phyloP scores from a whole-genome alignment of 2,888 invertebrate species.

The Himalopsyche tibetana region DNA sequence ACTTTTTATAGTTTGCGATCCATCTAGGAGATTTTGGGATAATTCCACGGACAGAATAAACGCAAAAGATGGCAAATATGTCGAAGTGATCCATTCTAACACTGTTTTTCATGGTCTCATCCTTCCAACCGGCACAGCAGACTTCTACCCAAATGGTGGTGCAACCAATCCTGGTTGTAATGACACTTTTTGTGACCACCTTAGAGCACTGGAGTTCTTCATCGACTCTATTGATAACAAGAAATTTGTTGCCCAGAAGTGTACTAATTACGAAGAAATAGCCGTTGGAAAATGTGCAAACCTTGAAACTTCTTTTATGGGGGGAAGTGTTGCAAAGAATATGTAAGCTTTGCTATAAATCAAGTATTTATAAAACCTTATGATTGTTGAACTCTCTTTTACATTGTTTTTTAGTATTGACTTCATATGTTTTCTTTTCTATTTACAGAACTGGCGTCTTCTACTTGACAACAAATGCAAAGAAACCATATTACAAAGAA shows the following conservation, averaged over 20 bases:
- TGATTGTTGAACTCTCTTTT: too few species aligned
- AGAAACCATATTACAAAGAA: constrained; percentile 60
- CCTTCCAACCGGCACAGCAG: constrained; percentile 67
- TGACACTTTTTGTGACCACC: constrained; percentile 66
- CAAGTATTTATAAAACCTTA: not conserved
- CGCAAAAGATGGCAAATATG: constrained; percentile 67
- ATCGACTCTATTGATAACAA: constrained; percentile 64
- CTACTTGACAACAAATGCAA: constrained; percentile 58
- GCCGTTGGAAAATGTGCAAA: constrained; percentile 58
- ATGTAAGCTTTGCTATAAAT: constrained; percentile 66
- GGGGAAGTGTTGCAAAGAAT: constrained; percentile 65
- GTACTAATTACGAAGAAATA: constrained; percentile 63
- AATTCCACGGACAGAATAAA: constrained; percentile 65
- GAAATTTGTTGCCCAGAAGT: constrained; percentile 62
- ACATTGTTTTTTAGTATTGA: not conserved
- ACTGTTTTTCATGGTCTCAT: constrained; percentile 67
- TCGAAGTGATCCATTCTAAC: constrained; percentile 69
- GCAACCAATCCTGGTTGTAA: constrained; percentile 63
- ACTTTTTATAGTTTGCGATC: constrained; percentile 66
- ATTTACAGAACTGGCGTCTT: constrained; percentile 61
- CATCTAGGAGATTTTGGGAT: constrained; percentile 67
- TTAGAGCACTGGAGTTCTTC: constrained; percentile 64
- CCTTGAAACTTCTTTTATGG: constrained; percentile 60
- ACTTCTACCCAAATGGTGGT: constrained; percentile 69
- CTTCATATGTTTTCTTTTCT: not conserved